A percentile compares a stretch with the other conserved stretches of the same genome.
These are phyloP conservation scores for Vidua chalybeata DNA, from an alignment of 2,113 vertebrate species.

Conservation along the genomic window DNA sequence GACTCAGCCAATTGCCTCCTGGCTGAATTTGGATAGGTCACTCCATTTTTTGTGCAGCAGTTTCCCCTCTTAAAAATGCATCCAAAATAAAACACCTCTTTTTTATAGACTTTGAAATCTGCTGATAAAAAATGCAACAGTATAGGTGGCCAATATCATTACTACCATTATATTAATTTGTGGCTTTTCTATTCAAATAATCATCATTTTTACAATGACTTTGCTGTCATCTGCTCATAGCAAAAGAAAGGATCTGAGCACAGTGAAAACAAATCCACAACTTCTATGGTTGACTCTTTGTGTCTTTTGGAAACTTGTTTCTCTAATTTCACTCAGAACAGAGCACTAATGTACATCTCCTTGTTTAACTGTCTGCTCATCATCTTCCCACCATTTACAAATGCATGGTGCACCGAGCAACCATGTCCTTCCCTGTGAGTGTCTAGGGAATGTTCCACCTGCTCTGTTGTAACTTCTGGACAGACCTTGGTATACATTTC, in stretches of 20 bases:
- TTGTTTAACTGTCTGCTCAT: neutral
- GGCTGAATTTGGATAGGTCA: constrained; percentile 20
- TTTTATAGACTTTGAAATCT: neutral
- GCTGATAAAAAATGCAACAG: neutral
- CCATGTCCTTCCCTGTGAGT: neutral
- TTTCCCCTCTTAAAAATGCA: neutral
- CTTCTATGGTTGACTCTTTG: neutral
- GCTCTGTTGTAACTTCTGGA: neutral
- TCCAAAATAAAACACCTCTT: neutral
- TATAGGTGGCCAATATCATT: neutral
- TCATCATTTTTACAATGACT: neutral
- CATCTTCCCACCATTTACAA: neutral
- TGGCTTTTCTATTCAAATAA: neutral
- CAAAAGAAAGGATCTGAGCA: neutral
- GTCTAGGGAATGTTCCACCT: neutral
- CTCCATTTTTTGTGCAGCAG: constrained; percentile 14
- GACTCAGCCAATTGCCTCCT: constrained; percentile 16
- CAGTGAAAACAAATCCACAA: neutral
- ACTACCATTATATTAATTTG: neutral
- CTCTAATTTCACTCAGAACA: neutral
- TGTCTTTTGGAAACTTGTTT: neutral
- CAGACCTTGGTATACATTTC: neutral
- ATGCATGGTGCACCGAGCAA: neutral
- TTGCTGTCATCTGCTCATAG: neutral
- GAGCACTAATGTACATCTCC: neutral